phyloP scores from a whole-genome alignment of 2,113 vertebrate genomes.

The Gopherus evgoodei region DNA sequence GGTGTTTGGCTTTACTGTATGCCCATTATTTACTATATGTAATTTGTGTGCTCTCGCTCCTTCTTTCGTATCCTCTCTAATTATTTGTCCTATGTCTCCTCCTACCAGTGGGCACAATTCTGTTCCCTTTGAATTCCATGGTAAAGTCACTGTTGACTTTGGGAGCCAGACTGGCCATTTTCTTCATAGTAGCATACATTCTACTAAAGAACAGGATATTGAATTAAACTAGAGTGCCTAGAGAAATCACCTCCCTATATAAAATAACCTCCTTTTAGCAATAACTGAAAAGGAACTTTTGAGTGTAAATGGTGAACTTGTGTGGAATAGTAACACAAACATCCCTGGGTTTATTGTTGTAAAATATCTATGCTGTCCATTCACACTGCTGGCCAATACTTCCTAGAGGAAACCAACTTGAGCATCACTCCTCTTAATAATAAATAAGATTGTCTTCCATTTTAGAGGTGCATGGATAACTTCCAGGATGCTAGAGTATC shows the following conservation, averaged over 20 bases:
- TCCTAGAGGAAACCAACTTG: not conserved
- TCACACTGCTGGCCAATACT: not conserved
- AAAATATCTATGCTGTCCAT: too few relatives aligned
- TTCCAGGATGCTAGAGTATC: not conserved
- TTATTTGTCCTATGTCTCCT: not conserved
- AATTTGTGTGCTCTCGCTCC: not conserved
- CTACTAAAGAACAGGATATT: fast-evolving
- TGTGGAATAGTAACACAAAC: too few relatives aligned
- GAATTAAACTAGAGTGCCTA: not conserved
- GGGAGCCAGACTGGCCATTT: not conserved
- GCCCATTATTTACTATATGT: not conserved
- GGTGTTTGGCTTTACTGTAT: not conserved
- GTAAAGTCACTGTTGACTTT: not conserved
- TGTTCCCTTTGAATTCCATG: not conserved
- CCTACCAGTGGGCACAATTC: not conserved
- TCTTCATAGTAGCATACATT: not conserved
- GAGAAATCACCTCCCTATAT: not conserved
- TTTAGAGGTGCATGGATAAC: not conserved
- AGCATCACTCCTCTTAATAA: not conserved
- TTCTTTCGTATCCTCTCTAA: fast-evolving
- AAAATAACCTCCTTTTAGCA: not conserved
- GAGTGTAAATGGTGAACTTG: not conserved
- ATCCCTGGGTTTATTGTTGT: too few relatives aligned
- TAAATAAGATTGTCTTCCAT: not conserved
- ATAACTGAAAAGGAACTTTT: not conserved